phyloP scores from a whole-genome alignment of 2,888 invertebrate species.

The Parnassius glacialis region DNA sequence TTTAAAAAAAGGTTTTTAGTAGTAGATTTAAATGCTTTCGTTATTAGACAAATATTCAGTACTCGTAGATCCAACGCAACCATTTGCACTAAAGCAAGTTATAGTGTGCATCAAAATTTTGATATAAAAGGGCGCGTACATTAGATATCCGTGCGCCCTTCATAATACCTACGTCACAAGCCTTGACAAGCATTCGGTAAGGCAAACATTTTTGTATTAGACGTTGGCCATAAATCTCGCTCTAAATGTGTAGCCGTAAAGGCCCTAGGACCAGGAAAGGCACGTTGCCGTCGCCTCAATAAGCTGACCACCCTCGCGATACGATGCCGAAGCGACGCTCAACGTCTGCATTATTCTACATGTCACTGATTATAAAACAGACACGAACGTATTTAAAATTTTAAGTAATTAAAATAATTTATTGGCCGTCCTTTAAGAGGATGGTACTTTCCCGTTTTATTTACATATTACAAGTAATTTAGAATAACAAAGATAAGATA shows the following conservation, averaged over 20 bases:
- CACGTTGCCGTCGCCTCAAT: slow-evolving; percentile 27
- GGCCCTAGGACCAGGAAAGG: slow-evolving; percentile 11
- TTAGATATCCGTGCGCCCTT: no score
- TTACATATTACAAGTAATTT: no score
- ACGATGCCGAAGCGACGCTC: slow-evolving; percentile 34
- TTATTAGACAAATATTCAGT: no score
- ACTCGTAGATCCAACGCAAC: no score
- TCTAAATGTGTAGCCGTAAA: slow-evolving; percentile 11
- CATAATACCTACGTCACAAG: background rate
- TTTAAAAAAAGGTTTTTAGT: no score
- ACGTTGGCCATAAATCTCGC: slow-evolving; percentile 18
- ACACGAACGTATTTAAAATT: background rate
- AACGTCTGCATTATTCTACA: slow-evolving; percentile 34
- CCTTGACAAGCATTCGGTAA: slow-evolving; percentile 7
- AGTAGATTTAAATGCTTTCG: no score
- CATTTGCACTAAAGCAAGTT: no score
- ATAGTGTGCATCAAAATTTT: no score
- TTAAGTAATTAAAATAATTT: background rate
- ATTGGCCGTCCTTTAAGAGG: no score
- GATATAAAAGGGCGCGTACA: background rate
- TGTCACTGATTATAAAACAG: slow-evolving; percentile 20
- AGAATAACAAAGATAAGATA: no score
- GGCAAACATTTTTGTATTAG: slow-evolving; percentile 21
- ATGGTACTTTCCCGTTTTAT: no score
- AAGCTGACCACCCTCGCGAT: slow-evolving; percentile 43